Conservation (phyloP, 2,888 invertebrate genomes). For the Caenorhabditis sp. region DNA sequence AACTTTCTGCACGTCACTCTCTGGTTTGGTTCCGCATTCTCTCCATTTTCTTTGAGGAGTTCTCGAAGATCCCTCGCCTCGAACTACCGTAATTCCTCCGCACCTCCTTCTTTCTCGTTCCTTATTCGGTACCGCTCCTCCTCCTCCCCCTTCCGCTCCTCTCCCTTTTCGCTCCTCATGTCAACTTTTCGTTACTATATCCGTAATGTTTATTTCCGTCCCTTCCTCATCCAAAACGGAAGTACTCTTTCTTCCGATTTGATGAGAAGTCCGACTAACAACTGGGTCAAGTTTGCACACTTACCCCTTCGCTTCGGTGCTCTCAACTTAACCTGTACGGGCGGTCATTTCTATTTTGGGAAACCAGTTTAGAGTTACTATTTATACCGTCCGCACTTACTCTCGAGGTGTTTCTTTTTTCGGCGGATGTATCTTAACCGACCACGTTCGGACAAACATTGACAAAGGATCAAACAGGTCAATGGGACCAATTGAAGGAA, state of each 20-base stretch:
- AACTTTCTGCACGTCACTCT: neutral
- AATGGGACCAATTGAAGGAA: neutral
- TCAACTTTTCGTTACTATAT: neutral
- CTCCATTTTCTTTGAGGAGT: too few relatives aligned
- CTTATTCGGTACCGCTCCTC: neutral
- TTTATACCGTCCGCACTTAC: constrained; percentile 7
- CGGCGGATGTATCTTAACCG: too few relatives aligned
- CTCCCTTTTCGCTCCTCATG: neutral
- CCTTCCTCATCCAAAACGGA: constrained; percentile 16
- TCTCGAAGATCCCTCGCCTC: too few relatives aligned
- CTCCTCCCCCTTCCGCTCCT: neutral
- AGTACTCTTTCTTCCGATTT: constrained; percentile 20
- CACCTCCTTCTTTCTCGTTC: neutral
- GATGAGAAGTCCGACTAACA: neutral
- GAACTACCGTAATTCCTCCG: neutral
- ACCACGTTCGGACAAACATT: constrained; percentile 3
- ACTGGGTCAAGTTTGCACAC: constrained; percentile 31
- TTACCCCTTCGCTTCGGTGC: neutral
- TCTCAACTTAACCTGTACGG: neutral
- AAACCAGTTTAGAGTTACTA: constrained; percentile 10
- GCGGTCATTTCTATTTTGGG: constrained; percentile 18
- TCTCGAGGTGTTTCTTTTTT: too few relatives aligned
- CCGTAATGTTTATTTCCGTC: constrained; percentile 10
- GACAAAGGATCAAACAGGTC: constrained; percentile 1
- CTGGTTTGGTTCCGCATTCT: neutral